Conservation (phyloP, 2,113 vertebrate species). For the Periophthalmus modestus region DNA sequence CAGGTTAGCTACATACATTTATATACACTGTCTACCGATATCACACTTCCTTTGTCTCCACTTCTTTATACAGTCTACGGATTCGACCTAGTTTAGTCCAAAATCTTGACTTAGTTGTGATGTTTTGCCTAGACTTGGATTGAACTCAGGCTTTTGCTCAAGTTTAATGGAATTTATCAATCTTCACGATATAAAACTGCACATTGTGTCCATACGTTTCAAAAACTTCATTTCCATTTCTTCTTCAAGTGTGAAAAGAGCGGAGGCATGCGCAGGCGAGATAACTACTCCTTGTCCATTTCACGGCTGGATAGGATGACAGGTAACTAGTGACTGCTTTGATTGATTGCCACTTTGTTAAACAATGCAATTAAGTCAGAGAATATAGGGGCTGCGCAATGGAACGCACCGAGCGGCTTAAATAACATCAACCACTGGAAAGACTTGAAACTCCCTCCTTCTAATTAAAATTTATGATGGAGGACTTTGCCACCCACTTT, state of each 20-base stretch:
- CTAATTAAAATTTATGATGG: slow-evolving; percentile 8
- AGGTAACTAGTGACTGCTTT: slow-evolving; percentile 1
- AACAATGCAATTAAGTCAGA: not conserved
- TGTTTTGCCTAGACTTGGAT: no score
- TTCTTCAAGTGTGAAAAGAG: slow-evolving; percentile 20
- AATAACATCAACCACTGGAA: slow-evolving; percentile 10
- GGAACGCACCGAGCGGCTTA: not conserved
- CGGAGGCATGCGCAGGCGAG: slow-evolving; percentile 8
- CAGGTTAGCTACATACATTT: no score
- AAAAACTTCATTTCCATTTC: not conserved
- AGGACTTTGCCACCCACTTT: not conserved
- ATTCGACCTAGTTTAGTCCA: no score
- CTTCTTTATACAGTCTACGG: no score
- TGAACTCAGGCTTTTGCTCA: no score
- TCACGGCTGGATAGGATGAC: not conserved
- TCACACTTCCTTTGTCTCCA: no score
- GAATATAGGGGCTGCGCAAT: not conserved
- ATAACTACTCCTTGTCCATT: not conserved
- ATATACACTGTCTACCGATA: no score
- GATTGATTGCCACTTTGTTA: slow-evolving; percentile 10
- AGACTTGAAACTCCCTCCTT: not conserved
- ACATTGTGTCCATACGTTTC: no score
- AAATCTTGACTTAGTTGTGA: no score
- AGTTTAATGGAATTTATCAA: no score
- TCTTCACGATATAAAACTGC: no score